A percentile compares a stretch with the other conserved stretches of the same genome.
phyloP scores from a whole-genome alignment of 2,797 vertebrate genomes.

The Rallus crepitans region DNA sequence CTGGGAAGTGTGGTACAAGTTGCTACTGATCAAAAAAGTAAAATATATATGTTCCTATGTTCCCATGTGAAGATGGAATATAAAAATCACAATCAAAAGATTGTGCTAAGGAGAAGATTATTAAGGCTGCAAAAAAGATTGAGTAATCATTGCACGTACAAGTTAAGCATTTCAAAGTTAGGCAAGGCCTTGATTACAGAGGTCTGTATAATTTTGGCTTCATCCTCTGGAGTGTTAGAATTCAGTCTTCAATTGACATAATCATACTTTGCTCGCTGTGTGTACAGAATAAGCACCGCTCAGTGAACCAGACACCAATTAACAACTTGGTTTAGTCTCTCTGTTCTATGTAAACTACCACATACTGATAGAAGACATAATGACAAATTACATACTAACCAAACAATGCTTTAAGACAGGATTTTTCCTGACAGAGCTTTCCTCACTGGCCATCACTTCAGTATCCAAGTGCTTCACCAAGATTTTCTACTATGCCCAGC shows the following conservation, averaged over 20 bases:
- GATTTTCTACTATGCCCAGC: not conserved
- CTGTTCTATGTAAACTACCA: not conserved
- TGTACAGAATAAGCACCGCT: accelerated
- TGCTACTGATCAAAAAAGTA: not conserved
- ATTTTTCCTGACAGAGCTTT: not conserved
- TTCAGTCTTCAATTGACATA: not conserved
- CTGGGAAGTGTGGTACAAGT: not conserved
- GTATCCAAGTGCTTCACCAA: not conserved
- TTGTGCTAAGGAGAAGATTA: not conserved
- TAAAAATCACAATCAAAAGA: not conserved
- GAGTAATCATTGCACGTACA: not conserved
- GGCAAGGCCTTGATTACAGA: not conserved
- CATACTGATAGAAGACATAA: not conserved
- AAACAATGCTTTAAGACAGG: not conserved
- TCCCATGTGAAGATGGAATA: not conserved
- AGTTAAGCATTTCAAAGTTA: not conserved
- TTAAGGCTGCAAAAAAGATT: not conserved
- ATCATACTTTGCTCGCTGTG: accelerated
- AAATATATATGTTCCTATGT: not conserved
- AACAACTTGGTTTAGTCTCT: not conserved
- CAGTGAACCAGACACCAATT: not conserved
- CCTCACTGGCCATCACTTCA: not conserved
- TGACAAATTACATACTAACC: not conserved
- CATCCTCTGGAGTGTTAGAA: not conserved
- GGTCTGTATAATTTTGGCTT: not conserved